These are phyloP conservation scores for Cirrhinus molitorella DNA, from an alignment of 2,797 vertebrate species.

Conservation along the genomic window DNA sequence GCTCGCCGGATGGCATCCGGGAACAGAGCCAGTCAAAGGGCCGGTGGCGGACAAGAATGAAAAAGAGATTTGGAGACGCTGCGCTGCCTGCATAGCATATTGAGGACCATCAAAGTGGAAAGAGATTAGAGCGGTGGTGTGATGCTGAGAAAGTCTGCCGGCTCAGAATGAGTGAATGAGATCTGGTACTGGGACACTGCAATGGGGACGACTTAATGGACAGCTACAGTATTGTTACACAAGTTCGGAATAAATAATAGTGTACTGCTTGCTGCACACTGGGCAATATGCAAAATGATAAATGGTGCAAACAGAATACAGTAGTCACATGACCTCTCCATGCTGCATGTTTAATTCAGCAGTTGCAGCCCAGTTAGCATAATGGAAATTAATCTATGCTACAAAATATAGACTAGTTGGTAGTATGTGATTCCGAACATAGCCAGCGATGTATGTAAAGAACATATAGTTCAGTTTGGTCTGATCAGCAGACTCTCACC, in stretches of 20 bases:
- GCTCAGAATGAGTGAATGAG: neutral
- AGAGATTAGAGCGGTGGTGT: slow-evolving; percentile 3
- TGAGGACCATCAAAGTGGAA: slow-evolving; percentile 15
- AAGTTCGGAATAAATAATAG: neutral
- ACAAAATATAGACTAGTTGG: neutral
- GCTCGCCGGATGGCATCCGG: neutral
- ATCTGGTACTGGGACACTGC: neutral
- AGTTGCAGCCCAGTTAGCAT: neutral
- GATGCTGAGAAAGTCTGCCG: neutral
- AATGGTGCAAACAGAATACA: neutral
- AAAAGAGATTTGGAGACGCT: slow-evolving; percentile 6
- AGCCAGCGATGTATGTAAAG: neutral
- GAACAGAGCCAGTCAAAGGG: slow-evolving; percentile 10
- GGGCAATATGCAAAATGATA: neutral
- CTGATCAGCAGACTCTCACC: slow-evolving; percentile 52
- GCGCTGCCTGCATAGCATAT: neutral
- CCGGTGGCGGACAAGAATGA: neutral
- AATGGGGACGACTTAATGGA: neutral
- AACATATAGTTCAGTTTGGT: neutral
- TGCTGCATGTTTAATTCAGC: slow-evolving; percentile 3
- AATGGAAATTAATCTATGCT: neutral
- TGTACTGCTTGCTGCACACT: neutral
- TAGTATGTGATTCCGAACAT: neutral
- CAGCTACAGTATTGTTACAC: neutral
- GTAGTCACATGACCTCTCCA: neutral